Percentiles rank a stretch among this genome's conserved stretches.
Conservation (phyloP, 1,140 invertebrate genomes). For the Aricia agestis region DNA sequence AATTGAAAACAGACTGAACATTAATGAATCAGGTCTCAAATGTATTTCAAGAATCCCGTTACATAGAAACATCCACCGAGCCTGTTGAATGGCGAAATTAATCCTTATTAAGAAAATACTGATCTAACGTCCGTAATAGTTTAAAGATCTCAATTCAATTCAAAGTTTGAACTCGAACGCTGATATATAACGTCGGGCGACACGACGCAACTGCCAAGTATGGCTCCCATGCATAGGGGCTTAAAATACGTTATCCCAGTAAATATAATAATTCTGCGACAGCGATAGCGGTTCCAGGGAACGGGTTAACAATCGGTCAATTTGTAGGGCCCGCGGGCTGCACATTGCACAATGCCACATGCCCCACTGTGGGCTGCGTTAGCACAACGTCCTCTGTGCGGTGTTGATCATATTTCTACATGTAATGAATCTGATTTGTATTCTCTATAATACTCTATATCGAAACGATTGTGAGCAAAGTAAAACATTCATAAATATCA, state of each 20-base stretch:
- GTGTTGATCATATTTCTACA: not conserved
- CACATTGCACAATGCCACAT: conserved; percentile 53
- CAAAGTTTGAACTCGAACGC: conserved; percentile 13
- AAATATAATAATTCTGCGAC: conserved; percentile 63
- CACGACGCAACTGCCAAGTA: conserved; percentile 33
- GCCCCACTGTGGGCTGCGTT: conserved; percentile 4
- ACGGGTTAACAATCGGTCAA: conserved; percentile 73
- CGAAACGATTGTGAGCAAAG: no score
- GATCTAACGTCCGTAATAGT: conserved; percentile 14
- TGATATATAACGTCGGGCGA: conserved; percentile 24
- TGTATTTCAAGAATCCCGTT: conserved; percentile 6
- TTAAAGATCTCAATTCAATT: conserved; percentile 31
- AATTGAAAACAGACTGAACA: not conserved
- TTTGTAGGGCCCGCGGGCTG: conserved; percentile 58
- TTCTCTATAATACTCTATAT: no score
- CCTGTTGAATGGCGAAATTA: conserved; percentile 8
- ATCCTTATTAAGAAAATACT: conserved; percentile 10
- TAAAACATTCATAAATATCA: no score
- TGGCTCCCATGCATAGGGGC: conserved; percentile 37
- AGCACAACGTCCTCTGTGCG: not conserved
- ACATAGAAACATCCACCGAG: not conserved
- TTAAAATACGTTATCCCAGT: conserved; percentile 51
- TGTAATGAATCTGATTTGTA: no score
- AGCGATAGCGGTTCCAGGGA: conserved; percentile 60
- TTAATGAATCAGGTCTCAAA: conserved; percentile 1